Percentiles rank a stretch among this genome's conserved stretches.
These are phyloP conservation scores for Microchrysa polita DNA, from an alignment of 2,888 invertebrate genomes.

Conservation along the genomic window DNA sequence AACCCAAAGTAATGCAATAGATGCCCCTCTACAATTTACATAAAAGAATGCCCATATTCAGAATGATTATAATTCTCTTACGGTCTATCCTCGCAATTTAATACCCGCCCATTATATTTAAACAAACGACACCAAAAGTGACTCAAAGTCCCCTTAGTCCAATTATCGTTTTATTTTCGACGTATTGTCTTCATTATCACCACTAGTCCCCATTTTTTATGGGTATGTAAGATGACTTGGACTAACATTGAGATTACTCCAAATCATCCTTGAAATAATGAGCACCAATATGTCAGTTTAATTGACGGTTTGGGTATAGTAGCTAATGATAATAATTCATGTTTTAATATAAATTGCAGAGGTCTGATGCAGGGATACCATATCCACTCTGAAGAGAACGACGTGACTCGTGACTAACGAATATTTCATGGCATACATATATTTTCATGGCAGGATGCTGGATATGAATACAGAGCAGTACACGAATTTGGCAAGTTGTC, in stretches of 20 bases:
- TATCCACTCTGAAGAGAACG: not conserved
- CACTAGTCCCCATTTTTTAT: not conserved
- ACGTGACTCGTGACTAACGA: too few species aligned
- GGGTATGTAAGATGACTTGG: not conserved
- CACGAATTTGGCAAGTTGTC: not conserved
- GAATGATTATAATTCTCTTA: too few species aligned
- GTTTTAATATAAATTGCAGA: not conserved
- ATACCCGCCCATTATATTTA: too few species aligned
- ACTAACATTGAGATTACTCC: not conserved
- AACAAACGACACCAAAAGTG: not conserved
- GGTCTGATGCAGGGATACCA: not conserved
- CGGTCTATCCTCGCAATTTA: too few species aligned
- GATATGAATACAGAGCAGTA: not conserved
- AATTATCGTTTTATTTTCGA: not conserved
- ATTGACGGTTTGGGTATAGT: conserved; percentile 22
- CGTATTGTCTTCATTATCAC: not conserved
- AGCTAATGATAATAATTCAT: not conserved
- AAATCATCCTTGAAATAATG: conserved; percentile 29
- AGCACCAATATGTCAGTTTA: conserved; percentile 33
- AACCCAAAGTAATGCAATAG: too few species aligned
- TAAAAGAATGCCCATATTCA: too few species aligned
- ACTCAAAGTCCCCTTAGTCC: not conserved
- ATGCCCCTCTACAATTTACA: too few species aligned
- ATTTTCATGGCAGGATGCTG: not conserved
- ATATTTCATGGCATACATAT: not conserved